phyloP scores from a whole-genome alignment of 2,888 invertebrate species.

The Eupeodes latifasciatus region DNA sequence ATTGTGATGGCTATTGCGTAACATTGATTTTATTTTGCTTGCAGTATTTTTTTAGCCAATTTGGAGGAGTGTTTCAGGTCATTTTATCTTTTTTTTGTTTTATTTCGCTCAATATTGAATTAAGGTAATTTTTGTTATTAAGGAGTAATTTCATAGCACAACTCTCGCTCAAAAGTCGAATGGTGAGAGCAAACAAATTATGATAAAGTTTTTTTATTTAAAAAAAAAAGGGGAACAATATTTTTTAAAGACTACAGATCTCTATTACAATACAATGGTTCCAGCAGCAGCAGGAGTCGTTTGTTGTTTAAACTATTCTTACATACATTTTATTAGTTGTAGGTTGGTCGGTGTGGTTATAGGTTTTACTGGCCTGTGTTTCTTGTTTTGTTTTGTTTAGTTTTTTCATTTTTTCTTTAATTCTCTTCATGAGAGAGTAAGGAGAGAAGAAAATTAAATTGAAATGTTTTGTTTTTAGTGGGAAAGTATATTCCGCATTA shows the following conservation, averaged over 20 bases:
- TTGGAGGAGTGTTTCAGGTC: too few relatives aligned
- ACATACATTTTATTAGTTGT: constrained; percentile 4
- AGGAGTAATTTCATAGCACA: constrained; percentile 20
- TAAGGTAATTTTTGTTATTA: constrained; percentile 8
- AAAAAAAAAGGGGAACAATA: constrained; percentile 27
- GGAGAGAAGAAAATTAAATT: background rate
- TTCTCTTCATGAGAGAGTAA: constrained; percentile 1
- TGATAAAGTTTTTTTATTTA: background rate
- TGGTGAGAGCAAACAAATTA: constrained; percentile 37
- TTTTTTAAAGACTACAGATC: constrained; percentile 11
- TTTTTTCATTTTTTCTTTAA: constrained; percentile 15
- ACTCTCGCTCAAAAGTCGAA: constrained; percentile 21
- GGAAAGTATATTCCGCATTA: constrained; percentile 19
- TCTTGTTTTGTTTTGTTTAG: background rate
- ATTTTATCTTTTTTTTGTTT: too few relatives aligned
- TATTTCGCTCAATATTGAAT: background rate
- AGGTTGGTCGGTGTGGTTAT: background rate
- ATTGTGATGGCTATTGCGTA: too few relatives aligned
- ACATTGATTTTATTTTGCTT: too few relatives aligned
- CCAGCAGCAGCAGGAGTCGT: background rate
- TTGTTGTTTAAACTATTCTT: constrained; percentile 7
- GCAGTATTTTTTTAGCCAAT: too few relatives aligned
- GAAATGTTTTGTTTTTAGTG: constrained; percentile 1
- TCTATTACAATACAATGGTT: constrained; percentile 5
- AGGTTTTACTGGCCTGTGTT: constrained; percentile 5